Evolutionary conservation across 2,797 vertebrate species (phyloP), one percentile per base, ranked within the genome.

Genomic region (Huso huso): DNA sequence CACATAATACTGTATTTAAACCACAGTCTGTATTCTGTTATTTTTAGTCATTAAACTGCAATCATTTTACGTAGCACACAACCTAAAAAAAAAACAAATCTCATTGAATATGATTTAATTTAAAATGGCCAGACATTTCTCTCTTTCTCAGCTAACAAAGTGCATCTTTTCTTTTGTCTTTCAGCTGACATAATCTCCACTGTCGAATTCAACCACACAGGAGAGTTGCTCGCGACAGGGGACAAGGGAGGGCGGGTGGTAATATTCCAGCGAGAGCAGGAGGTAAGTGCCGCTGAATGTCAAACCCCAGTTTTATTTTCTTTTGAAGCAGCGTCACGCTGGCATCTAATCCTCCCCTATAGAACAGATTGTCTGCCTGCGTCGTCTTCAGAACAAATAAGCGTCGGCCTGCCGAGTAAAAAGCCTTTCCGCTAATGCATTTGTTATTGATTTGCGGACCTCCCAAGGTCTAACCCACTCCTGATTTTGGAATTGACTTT

Each of bases 171-270:
- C 66, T 64, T 68, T 61, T 66, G 75, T 77, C 80, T 84, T 37
- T 77, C 90, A 94, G 95, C 95, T 93, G 95, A 97, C 92, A 95
- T 97, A 89, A 97, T 97, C 93, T 97, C 95, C 80, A 97, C 95
- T 71, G 95, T 97, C 80, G 95, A 97, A 89, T 97, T 97, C 92
- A 97, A 97, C 91, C 92, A 94, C 86, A 94, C 95, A 1, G 95
- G 95, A 88, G 95, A 97, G 87, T 87, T 97, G 78, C 88, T 97
- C 87, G 95, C 95, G 77, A 97, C 95, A 72, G 95, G 95, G 82
- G 95, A 97, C 90, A 97, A 97, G 87, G 95, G 95, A 85, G 95
- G 95, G 77, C 89, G 95, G 76, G 95, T 97, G 85, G 95, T 97
- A 78, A 95, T 97, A 89, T 97, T 97, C 85, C 95, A 97, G 76